These are phyloP conservation scores for Drosophila acutilabella DNA, from an alignment of 2,888 invertebrate genomes.

Conservation along the genomic window DNA sequence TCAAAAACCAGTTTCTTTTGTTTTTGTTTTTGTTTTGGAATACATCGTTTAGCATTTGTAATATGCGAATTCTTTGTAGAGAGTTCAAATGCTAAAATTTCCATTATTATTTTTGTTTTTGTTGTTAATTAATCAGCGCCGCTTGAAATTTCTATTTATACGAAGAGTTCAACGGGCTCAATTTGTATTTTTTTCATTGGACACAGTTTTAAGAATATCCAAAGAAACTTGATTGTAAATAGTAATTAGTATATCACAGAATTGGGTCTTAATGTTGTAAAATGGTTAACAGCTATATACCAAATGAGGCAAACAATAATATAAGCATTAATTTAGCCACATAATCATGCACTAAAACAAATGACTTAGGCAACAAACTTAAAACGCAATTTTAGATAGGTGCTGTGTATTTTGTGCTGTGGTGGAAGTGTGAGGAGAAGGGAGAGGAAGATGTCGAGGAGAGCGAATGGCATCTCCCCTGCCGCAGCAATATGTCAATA, in stretches of 20 bases:
- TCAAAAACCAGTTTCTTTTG: slow-evolving; percentile 29
- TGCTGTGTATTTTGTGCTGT: slow-evolving; percentile 54
- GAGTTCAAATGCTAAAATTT: slow-evolving; percentile 22
- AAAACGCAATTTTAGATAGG: slow-evolving; percentile 60
- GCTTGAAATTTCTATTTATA: slow-evolving; percentile 22
- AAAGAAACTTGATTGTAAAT: background rate
- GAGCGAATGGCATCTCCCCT: no score
- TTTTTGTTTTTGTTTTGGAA: background rate
- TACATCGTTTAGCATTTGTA: slow-evolving; percentile 17
- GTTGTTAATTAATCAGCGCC: slow-evolving; percentile 33
- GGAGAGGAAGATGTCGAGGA: no score
- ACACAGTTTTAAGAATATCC: slow-evolving; percentile 5
- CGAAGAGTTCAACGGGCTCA: slow-evolving; percentile 13
- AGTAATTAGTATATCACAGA: background rate
- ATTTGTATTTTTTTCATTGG: background rate
- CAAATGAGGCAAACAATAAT: slow-evolving; percentile 19
- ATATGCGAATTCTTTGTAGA: slow-evolving; percentile 16
- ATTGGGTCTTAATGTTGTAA: background rate
- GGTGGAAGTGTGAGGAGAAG: no score
- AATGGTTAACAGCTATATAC: slow-evolving; percentile 15
- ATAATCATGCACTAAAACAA: slow-evolving; percentile 54
- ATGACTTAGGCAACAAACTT: slow-evolving; percentile 75
- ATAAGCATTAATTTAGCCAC: slow-evolving; percentile 44
- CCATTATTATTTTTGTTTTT: slow-evolving; percentile 21
- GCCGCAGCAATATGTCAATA: slow-evolving; percentile 5